phyloP scores from a whole-genome alignment of 2,888 invertebrate genomes.

The Drosophila nigritarsus region DNA sequence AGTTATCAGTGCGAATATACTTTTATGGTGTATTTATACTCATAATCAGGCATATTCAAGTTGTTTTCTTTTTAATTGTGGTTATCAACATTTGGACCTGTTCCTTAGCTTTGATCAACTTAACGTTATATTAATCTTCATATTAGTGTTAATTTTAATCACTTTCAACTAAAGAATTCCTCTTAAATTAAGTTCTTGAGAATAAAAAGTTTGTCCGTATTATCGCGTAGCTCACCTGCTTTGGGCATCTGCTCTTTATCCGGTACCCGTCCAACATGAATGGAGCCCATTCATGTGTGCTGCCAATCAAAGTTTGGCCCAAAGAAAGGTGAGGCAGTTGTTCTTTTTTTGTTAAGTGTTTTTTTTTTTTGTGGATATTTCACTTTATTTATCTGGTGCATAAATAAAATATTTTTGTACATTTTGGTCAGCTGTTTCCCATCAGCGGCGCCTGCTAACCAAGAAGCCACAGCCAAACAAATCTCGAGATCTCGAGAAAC shows the following conservation, averaged over 20 bases:
- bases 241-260: conserved; percentile 52
- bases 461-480: conserved; percentile 15
- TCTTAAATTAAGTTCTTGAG: conserved; percentile 7
- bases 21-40: background rate
- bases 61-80: too few relatives aligned
- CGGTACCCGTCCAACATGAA: conserved; percentile 11
- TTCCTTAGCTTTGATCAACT: background rate
- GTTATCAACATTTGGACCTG: background rate
- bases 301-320: conserved; percentile 62
- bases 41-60: too few relatives aligned
- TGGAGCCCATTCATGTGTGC: conserved; percentile 47
- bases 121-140: background rate
- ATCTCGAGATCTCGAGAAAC: conserved; percentile 28
- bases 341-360: background rate
- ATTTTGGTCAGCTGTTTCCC: conserved; percentile 75
- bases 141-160: background rate
- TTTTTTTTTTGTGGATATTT: conserved; percentile 33
- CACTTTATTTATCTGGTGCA: conserved; percentile 71
- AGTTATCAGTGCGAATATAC: background rate
- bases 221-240: conserved; percentile 31
- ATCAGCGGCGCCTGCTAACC: conserved; percentile 71
- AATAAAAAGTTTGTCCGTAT: background rate
- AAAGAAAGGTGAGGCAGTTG: background rate
- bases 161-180: background rate
- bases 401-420: conserved; percentile 76